Percentiles rank a stretch among this genome's conserved stretches.
These are phyloP conservation scores for Ascaphus truei DNA, from an alignment of 2,113 vertebrate species.

Conservation along the genomic window DNA sequence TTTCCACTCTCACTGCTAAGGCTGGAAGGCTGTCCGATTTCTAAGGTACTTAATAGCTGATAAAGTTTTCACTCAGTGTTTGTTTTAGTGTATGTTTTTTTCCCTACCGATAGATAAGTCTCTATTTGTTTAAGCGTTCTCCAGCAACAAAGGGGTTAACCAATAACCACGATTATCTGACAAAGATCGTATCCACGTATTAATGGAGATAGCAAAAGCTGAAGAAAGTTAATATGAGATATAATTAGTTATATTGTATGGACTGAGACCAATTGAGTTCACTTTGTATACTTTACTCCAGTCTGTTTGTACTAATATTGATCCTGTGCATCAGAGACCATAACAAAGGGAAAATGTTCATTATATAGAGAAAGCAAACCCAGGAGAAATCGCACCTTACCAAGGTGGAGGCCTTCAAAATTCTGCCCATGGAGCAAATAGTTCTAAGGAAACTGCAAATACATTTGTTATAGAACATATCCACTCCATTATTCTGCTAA, in stretches of 20 bases:
- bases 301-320: not conserved
- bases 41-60: too few relatives aligned
- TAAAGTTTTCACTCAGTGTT: too few relatives aligned
- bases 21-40: too few relatives aligned
- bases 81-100: too few relatives aligned
- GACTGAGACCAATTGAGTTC: not conserved
- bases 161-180: too few relatives aligned
- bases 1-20: not conserved
- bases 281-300: not conserved
- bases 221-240: too few relatives aligned
- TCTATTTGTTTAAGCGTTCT: too few relatives aligned
- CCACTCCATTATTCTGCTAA: not conserved
- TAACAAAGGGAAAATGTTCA: constrained; percentile 3
- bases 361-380: not conserved
- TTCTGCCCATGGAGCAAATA: not conserved
- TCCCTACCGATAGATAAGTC: too few relatives aligned
- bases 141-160: too few relatives aligned
- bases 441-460: not conserved
- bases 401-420: not conserved
- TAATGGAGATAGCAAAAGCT: too few relatives aligned
- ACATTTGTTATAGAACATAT: not conserved
- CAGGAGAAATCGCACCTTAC: not conserved
- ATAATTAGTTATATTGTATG: not conserved
- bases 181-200: too few relatives aligned
- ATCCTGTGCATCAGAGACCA: constrained; percentile 1